Evolutionary conservation across 1,140 invertebrate species (phyloP), one percentile per base, ranked within the genome.

Genomic region (Drosophila tropicalis): DNA sequence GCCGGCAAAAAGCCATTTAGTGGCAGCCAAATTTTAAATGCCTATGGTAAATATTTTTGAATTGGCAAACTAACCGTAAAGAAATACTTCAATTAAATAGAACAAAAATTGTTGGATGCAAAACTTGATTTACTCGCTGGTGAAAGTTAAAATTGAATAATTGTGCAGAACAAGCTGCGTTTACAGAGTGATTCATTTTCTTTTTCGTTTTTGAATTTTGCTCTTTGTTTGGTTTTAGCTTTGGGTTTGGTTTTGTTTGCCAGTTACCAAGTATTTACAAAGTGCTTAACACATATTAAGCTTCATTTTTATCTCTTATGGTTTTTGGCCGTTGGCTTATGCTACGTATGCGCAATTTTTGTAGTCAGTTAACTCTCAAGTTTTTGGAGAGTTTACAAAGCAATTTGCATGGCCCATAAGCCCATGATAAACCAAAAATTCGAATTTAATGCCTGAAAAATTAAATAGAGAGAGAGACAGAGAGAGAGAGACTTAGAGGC

Each of bases 341-440:
- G 65, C 67, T 69, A 75, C 79, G 79, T 86, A 86, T 86, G 79
- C 79, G 79, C 77, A 86, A 86, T 86, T 82, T 82, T 68, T 58
- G 56, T 32, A 19, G 32, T 36, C 32, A 51, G 44, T 51, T 51
- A 12, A 51, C 7, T 51, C 4, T 36, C 63, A 72, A 29, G 65
- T 57, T 34, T 54, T 51, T 67, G 22, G 36, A 67, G 67, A 82
- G 79, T 86, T 86, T 87, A 76, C 83, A 64, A 44, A 87, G 83
- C 76, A 79, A 86, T 87, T 86, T 87, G 75, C 66, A 64, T 70
- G 17, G 17, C 17, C 9, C 17, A 57, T 34, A 3, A 15, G 13
- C 3, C 15, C 17, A 47, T 44, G 7, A 19, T 12, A 51, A 51
- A 51, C 13, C 44, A 51, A 51, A 51, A 51, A 51, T 12, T 51